Conservation (phyloP, 2,113 vertebrate species). For the Coptodon bakossiorum region DNA sequence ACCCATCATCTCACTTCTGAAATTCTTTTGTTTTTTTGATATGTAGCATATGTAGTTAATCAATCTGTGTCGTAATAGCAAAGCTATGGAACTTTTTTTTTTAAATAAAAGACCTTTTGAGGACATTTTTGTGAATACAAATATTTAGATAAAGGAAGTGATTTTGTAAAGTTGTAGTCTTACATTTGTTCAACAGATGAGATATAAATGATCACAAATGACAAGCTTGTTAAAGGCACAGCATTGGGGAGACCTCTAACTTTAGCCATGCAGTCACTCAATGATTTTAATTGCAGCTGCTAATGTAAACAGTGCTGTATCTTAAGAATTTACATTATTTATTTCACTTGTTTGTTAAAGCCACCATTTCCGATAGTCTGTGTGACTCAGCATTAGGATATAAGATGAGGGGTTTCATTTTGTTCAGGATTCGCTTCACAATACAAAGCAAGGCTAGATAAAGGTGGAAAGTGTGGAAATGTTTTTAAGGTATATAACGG, state of each 20-base stretch:
- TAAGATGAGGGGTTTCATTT: background rate
- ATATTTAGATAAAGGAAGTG: background rate
- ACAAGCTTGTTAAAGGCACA: background rate
- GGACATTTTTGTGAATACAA: background rate
- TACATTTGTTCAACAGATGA: background rate
- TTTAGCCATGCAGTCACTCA: background rate
- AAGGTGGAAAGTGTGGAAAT: background rate
- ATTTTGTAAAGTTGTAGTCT: background rate
- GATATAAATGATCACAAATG: background rate
- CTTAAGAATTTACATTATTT: background rate
- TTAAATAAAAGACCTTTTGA: background rate
- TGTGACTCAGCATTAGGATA: background rate
- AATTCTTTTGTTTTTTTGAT: background rate
- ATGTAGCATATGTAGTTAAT: background rate
- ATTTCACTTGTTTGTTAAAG: background rate
- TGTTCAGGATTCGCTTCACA: background rate
- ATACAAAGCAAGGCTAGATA: background rate
- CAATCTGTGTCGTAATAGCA: background rate
- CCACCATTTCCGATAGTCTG: background rate
- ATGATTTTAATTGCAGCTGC: fast-evolving
- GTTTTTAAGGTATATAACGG: background rate
- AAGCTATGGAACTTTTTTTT: background rate
- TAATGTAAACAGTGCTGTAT: background rate
- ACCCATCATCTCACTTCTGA: background rate
- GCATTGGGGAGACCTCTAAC: background rate